phyloP scores from a whole-genome alignment of 2,797 vertebrate species.

The Pangasius larnaudii region DNA sequence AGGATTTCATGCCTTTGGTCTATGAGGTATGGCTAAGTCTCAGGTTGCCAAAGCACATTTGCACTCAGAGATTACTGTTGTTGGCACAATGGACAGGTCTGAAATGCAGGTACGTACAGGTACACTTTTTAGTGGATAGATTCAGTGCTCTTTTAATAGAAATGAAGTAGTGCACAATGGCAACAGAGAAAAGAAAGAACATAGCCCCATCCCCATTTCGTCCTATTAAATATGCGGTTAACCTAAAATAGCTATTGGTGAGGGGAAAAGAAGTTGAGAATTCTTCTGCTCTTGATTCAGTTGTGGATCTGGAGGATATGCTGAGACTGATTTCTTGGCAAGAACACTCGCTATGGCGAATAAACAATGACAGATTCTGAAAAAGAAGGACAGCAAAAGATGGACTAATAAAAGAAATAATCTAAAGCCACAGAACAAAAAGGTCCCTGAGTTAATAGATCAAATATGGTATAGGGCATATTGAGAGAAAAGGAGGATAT shows the following conservation, averaged over 20 bases:
- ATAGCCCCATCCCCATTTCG: slow-evolving; percentile 59
- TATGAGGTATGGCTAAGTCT: slow-evolving; percentile 61
- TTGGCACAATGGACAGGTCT: slow-evolving; percentile 41
- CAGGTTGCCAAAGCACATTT: slow-evolving; percentile 50
- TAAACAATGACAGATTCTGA: slow-evolving; percentile 44
- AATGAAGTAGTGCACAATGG: slow-evolving; percentile 9
- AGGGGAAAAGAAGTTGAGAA: slow-evolving; percentile 60
- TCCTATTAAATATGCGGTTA: slow-evolving; percentile 78
- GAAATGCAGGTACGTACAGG: slow-evolving; percentile 50
- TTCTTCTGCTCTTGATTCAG: slow-evolving; percentile 53
- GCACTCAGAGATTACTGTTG: slow-evolving; percentile 39
- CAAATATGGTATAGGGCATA: not conserved
- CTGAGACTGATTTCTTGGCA: slow-evolving; percentile 48
- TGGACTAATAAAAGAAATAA: slow-evolving; percentile 1
- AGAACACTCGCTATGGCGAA: slow-evolving; percentile 38
- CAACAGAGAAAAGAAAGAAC: slow-evolving; percentile 58
- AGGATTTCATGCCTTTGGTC: slow-evolving; percentile 69
- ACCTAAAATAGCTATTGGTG: slow-evolving; percentile 74
- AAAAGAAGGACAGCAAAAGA: slow-evolving; percentile 22
- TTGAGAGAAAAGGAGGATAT: slow-evolving; percentile 21
- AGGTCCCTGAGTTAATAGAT: slow-evolving; percentile 12
- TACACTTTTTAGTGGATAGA: slow-evolving; percentile 44
- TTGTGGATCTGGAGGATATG: slow-evolving; percentile 61
- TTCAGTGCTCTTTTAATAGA: slow-evolving; percentile 14
- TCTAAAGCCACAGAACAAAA: not conserved